Evolutionary conservation across 2,888 invertebrate species (phyloP), one percentile per base, ranked within the genome.

Genomic region (Gortyna flavago): DNA sequence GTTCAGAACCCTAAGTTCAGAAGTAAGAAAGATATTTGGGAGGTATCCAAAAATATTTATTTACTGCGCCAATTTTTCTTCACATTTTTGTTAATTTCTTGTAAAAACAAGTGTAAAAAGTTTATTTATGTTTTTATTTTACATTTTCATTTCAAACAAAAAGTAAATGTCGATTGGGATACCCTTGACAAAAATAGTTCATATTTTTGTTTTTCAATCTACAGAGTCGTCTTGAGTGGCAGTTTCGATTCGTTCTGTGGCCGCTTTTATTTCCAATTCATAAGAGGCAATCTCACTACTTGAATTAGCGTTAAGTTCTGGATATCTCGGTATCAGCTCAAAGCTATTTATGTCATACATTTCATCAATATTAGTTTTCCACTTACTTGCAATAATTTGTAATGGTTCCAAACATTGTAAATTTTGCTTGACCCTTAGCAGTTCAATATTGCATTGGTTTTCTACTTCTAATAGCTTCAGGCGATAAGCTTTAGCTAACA

Each of bases 401-500:
- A 96, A 89, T 2, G 96, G 96, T 81, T 96, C 95, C 75, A 96
- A 88, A 80, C 95, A 96, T 85, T 96, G 95, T n/a, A 96, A 86
- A 78, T 94, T 96, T 89, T 96, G 96, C 80, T 96, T 96, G 32
- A 96, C 94, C 35, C 96, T 92, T 67, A 96, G 90, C 61, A 96
- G 83, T 83, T 96, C 96, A 81, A 96, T 94, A 80, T 96, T 96
- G 83, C 96, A 96, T 89, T 96, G 96, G 84, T 96, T 96, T 91
- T 97, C 96, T 35, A 96, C 94, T 90, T 96, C 96, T 81, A 96
- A 86, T 65, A 96, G 91, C 84, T 96, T 97, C 16, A 96, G 85
- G 79, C 93, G 93, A 81, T 93, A 96, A 72, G 95, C 96, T 90
- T 96, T 96, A n/a, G 95, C 91, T 41, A 97, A 88, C 96, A 96